phyloP scores from a whole-genome alignment of 2,113 vertebrate genomes.

The Dromaius novaehollandiae region DNA sequence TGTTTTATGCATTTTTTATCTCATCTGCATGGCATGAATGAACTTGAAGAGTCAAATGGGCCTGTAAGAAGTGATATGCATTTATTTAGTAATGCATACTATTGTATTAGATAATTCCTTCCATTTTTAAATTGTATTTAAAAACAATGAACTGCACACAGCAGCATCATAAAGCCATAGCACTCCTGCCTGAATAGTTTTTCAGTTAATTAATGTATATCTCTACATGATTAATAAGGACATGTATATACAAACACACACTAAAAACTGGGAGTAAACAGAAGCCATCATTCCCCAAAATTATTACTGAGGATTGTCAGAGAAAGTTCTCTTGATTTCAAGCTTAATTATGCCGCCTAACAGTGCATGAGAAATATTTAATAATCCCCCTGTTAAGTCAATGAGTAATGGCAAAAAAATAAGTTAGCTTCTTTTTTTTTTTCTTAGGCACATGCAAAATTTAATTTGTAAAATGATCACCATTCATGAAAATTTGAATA shows the following conservation, averaged over 20 bases:
- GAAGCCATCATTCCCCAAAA: slow-evolving; percentile 7
- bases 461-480: slow-evolving; percentile 63
- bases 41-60: background rate
- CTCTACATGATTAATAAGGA: slow-evolving; percentile 8
- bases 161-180: background rate
- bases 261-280: slow-evolving; percentile 33
- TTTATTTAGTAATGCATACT: background rate
- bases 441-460: slow-evolving; percentile 51
- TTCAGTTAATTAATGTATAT: slow-evolving; percentile 9
- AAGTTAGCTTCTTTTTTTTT: slow-evolving; percentile 3
- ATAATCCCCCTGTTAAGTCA: slow-evolving; percentile 43
- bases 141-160: background rate
- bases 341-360: slow-evolving; percentile 51
- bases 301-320: slow-evolving; percentile 38
- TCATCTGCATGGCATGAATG: background rate
- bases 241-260: background rate
- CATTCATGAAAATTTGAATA: slow-evolving; percentile 37
- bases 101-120: background rate
- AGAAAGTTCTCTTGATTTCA: slow-evolving; percentile 55
- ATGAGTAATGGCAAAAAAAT: slow-evolving; percentile 15
- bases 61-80: background rate
- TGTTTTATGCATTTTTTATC: background rate
- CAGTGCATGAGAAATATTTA: slow-evolving; percentile 42
- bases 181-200: background rate
- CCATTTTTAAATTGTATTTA: background rate